Base-by-base conservation (phyloP, 2,113 vertebrate species). In the Oxyruncus cristatus region DNA sequence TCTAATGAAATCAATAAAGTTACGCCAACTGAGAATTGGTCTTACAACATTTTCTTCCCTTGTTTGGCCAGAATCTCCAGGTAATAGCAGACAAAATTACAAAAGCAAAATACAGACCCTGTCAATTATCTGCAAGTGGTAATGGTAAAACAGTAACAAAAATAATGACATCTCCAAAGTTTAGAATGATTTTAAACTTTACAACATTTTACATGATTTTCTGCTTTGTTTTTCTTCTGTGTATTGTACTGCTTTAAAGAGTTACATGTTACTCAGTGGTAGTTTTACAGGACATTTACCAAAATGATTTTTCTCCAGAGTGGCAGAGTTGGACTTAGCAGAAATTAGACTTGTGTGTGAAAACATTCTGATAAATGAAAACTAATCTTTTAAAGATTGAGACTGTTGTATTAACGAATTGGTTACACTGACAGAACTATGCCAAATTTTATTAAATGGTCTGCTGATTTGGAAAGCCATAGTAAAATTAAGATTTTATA, bases 401-500 rank as follows among this genome's bases (percentile, higher is more conserved):
- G 49, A 46, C 32, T 58, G 22, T n/a, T 77, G 32, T 71, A 52
- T 84, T 92, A 84, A 56, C 87, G n/a, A 49, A 72, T 82, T 2
- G 0, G 55, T 93, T 94, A 59, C 8, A 27, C 39, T 81, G 46
- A 41, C 24, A 72, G 44, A 76, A 49, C 27, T 67, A 37, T 59
- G 12, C 46, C 14, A 44, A 76, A 26, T 89, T 95, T 91, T 93
- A 87, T 95, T 88, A 93, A 94, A 78, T 79, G 42, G 37, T 82
- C 50, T 73, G 23, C 41, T 91, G 81, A 72, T 88, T 76, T 93
- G 74, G 58, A 85, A 94, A 94, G 63, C 66, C 39, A 47, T 26
- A 44, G 22, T 68, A 62, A 93, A 67, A 88, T 79, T 66, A 72
- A 76, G 24, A 39, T 88, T 71, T 71, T 85, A 17, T 76, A 77